Percentiles rank a stretch among this genome's conserved stretches.
Conservation (phyloP, 30 jellyfish, hydroid and myxozoan genomes). For the Aurelia coerulea region DNA sequence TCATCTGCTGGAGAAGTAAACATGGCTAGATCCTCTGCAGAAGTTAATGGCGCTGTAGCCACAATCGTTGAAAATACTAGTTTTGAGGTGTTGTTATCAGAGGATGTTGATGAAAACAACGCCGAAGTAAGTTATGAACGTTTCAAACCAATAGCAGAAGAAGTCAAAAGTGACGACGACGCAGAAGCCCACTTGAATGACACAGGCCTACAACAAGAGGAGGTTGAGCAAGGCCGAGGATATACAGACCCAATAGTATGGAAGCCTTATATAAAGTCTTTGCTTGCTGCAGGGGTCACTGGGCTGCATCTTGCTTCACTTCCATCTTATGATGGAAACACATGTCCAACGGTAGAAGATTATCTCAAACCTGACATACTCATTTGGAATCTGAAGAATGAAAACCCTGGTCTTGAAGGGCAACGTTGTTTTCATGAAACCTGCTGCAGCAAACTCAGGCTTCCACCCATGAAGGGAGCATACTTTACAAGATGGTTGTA, state of each 20-base stretch:
- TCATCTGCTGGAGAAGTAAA: no score
- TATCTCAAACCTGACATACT: slow-evolving; percentile 83
- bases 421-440: slow-evolving; percentile 43
- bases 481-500: slow-evolving; percentile 77
- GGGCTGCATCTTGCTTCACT: slow-evolving; percentile 28
- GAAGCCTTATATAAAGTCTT: slow-evolving; percentile 76
- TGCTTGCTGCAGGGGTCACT: slow-evolving; percentile 71
- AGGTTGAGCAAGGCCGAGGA: neutral
- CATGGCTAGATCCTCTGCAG: no score
- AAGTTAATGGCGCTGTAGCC: no score
- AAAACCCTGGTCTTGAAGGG: slow-evolving; percentile 69
- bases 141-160: no score
- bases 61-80: no score
- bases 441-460: slow-evolving; percentile 57
- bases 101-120: no score
- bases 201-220: no score
- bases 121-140: no score
- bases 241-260: slow-evolving; percentile 68
- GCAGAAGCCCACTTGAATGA: no score
- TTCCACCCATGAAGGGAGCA: slow-evolving; percentile 75
- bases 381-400: slow-evolving; percentile 87
- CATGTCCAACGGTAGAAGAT: slow-evolving; percentile 71
- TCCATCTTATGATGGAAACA: slow-evolving; percentile 42
- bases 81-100: no score
- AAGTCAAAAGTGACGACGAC: no score